Conservation (phyloP, 92 coral and sea anemone species). For the Palythoa grandiflora region DNA sequence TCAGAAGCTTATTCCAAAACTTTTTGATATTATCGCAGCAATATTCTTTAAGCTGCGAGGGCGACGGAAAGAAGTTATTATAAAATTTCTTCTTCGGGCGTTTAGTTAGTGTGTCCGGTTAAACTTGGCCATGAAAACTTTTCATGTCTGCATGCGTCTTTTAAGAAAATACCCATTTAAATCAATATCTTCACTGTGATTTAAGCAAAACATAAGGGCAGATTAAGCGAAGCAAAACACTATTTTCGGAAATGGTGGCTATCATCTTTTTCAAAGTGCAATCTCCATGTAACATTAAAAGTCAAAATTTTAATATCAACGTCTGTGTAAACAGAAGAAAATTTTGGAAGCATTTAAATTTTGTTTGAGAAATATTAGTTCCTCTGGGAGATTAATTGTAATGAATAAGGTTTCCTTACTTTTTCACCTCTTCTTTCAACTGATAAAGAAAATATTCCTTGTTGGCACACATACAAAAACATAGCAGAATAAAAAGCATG, state of each 20-base stretch:
- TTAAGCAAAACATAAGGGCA: constrained; percentile 21
- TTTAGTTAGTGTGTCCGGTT: not conserved
- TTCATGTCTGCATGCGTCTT: not conserved
- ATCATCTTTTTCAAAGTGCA: not conserved
- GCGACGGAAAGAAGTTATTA: not conserved
- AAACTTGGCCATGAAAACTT: not conserved
- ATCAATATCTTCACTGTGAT: constrained; percentile 2
- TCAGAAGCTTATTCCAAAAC: not conserved
- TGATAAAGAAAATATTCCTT: constrained; percentile 21
- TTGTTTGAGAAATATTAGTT: not conserved
- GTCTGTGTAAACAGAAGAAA: constrained; percentile 30
- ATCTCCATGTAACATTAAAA: constrained; percentile 12
- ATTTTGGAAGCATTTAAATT: constrained; percentile 28
- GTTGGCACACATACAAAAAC: not conserved
- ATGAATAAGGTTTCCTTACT: not conserved
- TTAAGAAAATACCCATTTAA: not conserved
- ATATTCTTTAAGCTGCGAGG: not conserved
- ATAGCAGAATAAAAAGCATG: not conserved
- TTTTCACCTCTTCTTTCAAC: not conserved
- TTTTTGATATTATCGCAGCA: constrained; percentile 4
- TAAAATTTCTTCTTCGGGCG: not conserved
- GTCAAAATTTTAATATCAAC: constrained; percentile 20
- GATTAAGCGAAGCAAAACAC: not conserved
- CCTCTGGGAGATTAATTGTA: not conserved
- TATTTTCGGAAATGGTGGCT: not conserved